phyloP scores from a whole-genome alignment of 2,797 vertebrate species.

The Myiothlypis coronata region DNA sequence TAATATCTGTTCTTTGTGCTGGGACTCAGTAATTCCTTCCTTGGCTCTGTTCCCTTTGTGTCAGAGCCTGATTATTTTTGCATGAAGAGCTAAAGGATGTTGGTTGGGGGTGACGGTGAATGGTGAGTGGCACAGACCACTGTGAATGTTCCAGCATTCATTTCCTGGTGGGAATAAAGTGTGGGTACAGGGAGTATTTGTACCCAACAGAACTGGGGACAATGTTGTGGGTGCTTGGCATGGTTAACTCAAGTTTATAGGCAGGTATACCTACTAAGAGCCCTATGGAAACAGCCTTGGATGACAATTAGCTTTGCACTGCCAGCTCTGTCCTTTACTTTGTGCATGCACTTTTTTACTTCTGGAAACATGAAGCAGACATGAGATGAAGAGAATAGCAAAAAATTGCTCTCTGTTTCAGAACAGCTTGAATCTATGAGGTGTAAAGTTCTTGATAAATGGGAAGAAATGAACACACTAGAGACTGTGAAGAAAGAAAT shows the following conservation, averaged over 20 bases:
- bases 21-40: background rate
- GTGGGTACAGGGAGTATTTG: no score
- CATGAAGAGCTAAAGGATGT: background rate
- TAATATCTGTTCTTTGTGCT: background rate
- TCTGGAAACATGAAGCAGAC: constrained; percentile 28
- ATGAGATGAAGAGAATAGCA: background rate
- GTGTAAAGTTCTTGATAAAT: constrained; percentile 67
- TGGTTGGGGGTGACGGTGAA: background rate
- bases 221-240: background rate
- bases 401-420: background rate
- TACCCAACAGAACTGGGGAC: background rate
- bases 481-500: constrained; percentile 72
- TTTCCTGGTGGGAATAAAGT: background rate
- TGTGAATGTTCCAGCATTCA: background rate
- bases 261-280: background rate
- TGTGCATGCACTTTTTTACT: background rate
- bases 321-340: background rate
- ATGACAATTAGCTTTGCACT: background rate
- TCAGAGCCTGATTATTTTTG: background rate
- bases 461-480: constrained; percentile 70
- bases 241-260: background rate
- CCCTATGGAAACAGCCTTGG: background rate
- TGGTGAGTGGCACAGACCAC: background rate
- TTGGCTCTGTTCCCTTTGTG: background rate
- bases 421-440: constrained; percentile 64